Percentiles rank a stretch among this genome's conserved stretches.
phyloP scores from a whole-genome alignment of 2,888 invertebrate genomes.

The Protophormia terraenovae region DNA sequence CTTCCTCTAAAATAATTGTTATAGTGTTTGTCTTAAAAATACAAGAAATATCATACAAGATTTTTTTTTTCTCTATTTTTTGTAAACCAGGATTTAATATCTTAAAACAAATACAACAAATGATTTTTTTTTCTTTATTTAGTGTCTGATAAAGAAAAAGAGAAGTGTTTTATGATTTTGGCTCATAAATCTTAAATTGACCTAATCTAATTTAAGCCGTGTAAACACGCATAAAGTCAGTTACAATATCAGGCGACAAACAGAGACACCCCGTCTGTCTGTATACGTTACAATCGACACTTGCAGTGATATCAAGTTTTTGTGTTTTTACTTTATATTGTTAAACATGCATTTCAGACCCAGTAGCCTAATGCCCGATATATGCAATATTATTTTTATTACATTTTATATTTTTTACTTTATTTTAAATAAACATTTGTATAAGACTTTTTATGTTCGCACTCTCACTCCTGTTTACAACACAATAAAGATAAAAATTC shows the following conservation, averaged over 20 bases:
- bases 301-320: slow-evolving; percentile 41
- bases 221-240: slow-evolving; percentile 53
- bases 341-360: slow-evolving; percentile 50
- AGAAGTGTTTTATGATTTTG: slow-evolving; percentile 48
- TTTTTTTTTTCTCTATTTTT: neutral
- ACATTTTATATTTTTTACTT: slow-evolving; percentile 20
- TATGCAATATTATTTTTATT: slow-evolving; percentile 2
- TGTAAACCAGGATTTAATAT: neutral
- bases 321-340: neutral
- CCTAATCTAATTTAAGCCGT: slow-evolving; percentile 64
- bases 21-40: neutral
- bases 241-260: slow-evolving; percentile 25
- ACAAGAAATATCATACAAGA: neutral
- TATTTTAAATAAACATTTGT: slow-evolving; percentile 27
- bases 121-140: neutral
- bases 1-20: neutral
- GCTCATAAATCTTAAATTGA: slow-evolving; percentile 64
- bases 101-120: neutral
- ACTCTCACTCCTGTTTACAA: neutral
- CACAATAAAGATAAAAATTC: slow-evolving; percentile 44
- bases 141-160: neutral
- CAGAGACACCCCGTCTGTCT: neutral
- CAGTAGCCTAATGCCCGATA: slow-evolving; percentile 69
- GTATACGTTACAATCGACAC: slow-evolving; percentile 17
- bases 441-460: slow-evolving; percentile 20